Evolutionary conservation across 2,113 vertebrate species (phyloP).

Genomic region (cattle (Bos taurus)): DNA sequence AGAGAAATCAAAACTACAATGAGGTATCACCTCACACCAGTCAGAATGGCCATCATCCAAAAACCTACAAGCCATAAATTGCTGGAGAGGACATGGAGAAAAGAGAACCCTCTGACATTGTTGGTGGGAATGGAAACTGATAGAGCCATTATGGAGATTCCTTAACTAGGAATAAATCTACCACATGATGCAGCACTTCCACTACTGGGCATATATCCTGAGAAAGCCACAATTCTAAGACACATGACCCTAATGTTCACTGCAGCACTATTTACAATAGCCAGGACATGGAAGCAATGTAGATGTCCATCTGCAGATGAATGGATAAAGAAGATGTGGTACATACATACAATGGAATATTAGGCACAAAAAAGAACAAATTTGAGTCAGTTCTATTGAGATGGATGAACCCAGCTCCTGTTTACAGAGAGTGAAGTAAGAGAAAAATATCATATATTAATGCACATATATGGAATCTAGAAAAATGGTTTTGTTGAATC

Average conservation of each 20-base stretch:
- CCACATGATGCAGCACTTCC: neutral
- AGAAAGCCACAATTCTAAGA: neutral
- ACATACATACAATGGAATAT: neutral
- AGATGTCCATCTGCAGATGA: neutral
- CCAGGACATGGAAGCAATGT: neutral
- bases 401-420: neutral
- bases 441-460: neutral
- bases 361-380: neutral
- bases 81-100: neutral
- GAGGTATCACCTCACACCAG: neutral
- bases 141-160: neutral
- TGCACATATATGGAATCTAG: neutral
- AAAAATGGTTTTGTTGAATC: neutral
- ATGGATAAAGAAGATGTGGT: neutral
- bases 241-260: neutral
- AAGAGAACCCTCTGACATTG: neutral
- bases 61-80: neutral
- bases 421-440: neutral
- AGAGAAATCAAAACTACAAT: neutral
- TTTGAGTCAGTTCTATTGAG: neutral
- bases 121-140: neutral
- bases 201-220: neutral
- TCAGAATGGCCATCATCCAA: neutral
- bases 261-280: neutral
- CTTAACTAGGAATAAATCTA: neutral